These are phyloP conservation scores for Margarornis squamiger DNA, from an alignment of 2,797 vertebrate genomes.

Conservation along the genomic window DNA sequence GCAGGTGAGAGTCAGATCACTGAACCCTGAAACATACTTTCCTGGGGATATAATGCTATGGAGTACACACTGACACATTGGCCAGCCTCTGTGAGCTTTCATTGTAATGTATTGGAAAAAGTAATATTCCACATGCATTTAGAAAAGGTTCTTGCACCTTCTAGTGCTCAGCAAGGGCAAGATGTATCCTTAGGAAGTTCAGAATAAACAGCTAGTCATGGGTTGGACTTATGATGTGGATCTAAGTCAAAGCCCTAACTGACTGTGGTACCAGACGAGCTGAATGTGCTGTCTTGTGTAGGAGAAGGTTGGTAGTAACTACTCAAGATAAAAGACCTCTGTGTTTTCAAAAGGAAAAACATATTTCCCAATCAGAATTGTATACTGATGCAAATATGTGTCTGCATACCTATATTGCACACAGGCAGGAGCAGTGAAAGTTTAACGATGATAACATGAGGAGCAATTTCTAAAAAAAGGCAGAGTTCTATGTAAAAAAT, in stretches of 20 bases:
- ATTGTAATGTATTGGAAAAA: background rate
- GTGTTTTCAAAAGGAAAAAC: background rate
- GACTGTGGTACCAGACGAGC: background rate
- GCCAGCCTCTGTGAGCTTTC: background rate
- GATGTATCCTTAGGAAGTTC: background rate
- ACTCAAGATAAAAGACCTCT: background rate
- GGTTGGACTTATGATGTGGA: background rate
- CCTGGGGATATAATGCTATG: background rate
- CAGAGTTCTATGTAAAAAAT: background rate
- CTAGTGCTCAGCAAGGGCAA: background rate
- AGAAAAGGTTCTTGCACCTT: background rate
- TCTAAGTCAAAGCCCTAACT: background rate
- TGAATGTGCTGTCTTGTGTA: background rate
- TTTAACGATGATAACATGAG: background rate
- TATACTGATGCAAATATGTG: background rate
- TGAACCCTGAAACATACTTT: background rate
- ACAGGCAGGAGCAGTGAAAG: background rate
- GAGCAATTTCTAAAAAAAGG: background rate
- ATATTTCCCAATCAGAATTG: background rate
- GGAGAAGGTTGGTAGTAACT: background rate
- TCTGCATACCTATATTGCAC: background rate
- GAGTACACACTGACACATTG: background rate
- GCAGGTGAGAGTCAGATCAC: background rate
- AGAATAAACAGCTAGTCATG: background rate
- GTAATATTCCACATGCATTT: background rate